phyloP scores from a whole-genome alignment of 2,113 vertebrate genomes.

The Ictalurus punctatus region DNA sequence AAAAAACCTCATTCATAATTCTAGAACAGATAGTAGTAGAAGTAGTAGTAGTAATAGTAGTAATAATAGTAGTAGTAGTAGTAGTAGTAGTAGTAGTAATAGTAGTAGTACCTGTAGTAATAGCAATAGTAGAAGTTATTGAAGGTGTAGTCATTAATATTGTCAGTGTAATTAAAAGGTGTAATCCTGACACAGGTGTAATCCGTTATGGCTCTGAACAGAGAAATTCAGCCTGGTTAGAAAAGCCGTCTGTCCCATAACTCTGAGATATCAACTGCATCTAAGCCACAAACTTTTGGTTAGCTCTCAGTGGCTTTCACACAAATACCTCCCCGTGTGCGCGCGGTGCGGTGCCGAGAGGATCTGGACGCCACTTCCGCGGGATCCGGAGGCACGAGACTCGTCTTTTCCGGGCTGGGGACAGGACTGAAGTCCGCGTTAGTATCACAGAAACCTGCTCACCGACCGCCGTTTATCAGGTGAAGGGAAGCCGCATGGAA shows the following conservation, averaged over 20 bases:
- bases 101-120: conserved; percentile 55
- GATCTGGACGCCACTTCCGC: neutral
- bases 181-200: neutral
- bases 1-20: neutral
- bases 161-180: conserved; percentile 27
- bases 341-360: neutral
- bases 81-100: conserved; percentile 60
- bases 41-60: conserved; percentile 31
- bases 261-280: neutral
- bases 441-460: neutral
- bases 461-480: conserved; percentile 36
- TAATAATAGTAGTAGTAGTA: conserved; percentile 65
- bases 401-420: neutral
- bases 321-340: neutral
- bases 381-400: neutral
- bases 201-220: neutral
- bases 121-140: conserved; percentile 58
- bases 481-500: neutral
- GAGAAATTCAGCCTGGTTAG: neutral
- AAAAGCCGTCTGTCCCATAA: neutral
- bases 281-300: conserved; percentile 26
- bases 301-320: neutral
- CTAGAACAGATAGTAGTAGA: conserved; percentile 47
- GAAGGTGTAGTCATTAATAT: conserved; percentile 58
- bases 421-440: neutral